A percentile compares a stretch with the other conserved stretches of the same genome.
Evolutionary conservation across 2,797 vertebrate genomes (phyloP).

Genomic region (Siniperca undulata): DNA sequence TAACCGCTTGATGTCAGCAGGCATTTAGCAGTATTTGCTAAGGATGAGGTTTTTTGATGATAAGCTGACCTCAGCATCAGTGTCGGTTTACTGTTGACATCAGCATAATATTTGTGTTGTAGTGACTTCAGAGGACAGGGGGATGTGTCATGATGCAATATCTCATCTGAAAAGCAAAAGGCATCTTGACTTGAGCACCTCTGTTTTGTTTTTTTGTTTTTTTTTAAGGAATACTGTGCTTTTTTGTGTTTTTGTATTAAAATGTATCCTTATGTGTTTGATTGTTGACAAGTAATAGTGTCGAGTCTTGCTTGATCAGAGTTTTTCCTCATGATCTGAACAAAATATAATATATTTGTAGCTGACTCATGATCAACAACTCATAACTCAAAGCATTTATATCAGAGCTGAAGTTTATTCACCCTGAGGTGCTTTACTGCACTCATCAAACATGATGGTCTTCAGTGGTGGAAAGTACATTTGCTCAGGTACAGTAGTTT

Average conservation of each 20-base stretch:
- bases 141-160: slow-evolving; percentile 33
- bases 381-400: background rate
- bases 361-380: background rate
- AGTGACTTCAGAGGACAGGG: slow-evolving; percentile 46
- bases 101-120: slow-evolving; percentile 42
- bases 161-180: slow-evolving; percentile 22
- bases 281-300: background rate
- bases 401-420: background rate
- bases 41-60: slow-evolving; percentile 35
- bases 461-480: background rate
- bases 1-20: slow-evolving; percentile 41
- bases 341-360: background rate
- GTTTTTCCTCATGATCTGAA: background rate
- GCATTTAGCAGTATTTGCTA: slow-evolving; percentile 22
- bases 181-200: background rate
- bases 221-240: slow-evolving; percentile 23
- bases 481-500: background rate
- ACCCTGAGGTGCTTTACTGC: background rate
- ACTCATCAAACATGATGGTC: background rate
- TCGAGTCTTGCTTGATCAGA: background rate
- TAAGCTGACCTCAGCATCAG: slow-evolving; percentile 59
- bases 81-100: slow-evolving; percentile 58
- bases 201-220: slow-evolving; percentile 7
- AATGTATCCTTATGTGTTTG: slow-evolving; percentile 21
- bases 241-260: slow-evolving; percentile 65